phyloP scores from a whole-genome alignment of 2,888 invertebrate genomes.

The Clistopyga incitator region DNA sequence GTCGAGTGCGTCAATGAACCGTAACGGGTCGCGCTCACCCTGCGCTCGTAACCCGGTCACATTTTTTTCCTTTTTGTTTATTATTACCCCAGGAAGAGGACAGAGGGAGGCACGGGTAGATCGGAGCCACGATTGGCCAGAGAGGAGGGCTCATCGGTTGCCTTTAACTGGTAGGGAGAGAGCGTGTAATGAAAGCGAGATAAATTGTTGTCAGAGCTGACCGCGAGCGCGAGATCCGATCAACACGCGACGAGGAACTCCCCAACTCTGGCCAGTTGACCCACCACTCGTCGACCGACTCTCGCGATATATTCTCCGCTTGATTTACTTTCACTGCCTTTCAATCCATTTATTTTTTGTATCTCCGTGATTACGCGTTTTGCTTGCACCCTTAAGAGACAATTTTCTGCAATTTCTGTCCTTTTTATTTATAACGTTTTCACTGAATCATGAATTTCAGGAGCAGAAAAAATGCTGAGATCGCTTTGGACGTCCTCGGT shows the following conservation, averaged over 20 bases:
- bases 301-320: slow-evolving; percentile 3
- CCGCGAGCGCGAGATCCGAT: slow-evolving; percentile 40
- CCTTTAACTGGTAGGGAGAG: slow-evolving; percentile 35
- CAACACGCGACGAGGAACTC: slow-evolving; percentile 49
- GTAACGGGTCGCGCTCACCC: not conserved
- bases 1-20: slow-evolving; percentile 29
- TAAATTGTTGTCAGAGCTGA: slow-evolving; percentile 48
- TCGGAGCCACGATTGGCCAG: slow-evolving; percentile 33
- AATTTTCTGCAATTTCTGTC: too few species aligned
- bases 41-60: slow-evolving; percentile 24
- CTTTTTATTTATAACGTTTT: too few species aligned
- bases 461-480: too few species aligned
- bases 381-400: not conserved
- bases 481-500: too few species aligned
- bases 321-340: not conserved
- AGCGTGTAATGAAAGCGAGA: slow-evolving; percentile 17
- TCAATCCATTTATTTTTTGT: not conserved
- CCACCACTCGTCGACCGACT: slow-evolving; percentile 24
- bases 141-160: slow-evolving; percentile 17
- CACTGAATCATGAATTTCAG: too few species aligned
- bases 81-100: not conserved
- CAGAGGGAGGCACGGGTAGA: slow-evolving; percentile 12
- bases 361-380: not conserved
- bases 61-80: not conserved
- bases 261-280: slow-evolving; percentile 34